Conservation (phyloP, 1,140 invertebrate species). For the Orchesella cincta region DNA sequence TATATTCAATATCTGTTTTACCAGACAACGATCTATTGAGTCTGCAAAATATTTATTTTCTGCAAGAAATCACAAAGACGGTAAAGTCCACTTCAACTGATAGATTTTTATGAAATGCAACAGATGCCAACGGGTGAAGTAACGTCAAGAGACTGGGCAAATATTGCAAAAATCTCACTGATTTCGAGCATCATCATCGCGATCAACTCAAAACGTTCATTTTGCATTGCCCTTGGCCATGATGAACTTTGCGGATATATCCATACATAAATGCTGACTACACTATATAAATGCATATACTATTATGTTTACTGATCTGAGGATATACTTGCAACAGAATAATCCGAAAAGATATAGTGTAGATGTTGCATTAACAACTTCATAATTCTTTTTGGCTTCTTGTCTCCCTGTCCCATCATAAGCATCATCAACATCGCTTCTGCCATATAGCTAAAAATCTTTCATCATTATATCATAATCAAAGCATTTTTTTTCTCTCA, state of each 20-base stretch:
- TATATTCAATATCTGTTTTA: too few species aligned
- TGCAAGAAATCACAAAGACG: too few species aligned
- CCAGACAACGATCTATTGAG: too few species aligned
- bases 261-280: too few species aligned
- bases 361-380: neutral
- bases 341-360: neutral
- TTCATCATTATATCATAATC: neutral
- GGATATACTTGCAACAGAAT: neutral
- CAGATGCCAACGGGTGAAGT: neutral
- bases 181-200: too few species aligned
- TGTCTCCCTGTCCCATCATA: neutral
- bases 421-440: neutral
- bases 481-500: neutral
- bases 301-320: neutral
- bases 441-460: too few species aligned
- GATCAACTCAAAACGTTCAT: neutral
- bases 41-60: too few species aligned
- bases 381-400: neutral
- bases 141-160: conserved; percentile 13
- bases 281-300: neutral
- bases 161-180: too few species aligned
- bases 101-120: too few species aligned
- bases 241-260: conserved; percentile 26
- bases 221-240: conserved; percentile 11
- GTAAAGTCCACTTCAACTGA: too few species aligned